These are phyloP conservation scores for Leptopilina drosophilae DNA, from an alignment of 2,888 invertebrate genomes.

Conservation along the genomic window DNA sequence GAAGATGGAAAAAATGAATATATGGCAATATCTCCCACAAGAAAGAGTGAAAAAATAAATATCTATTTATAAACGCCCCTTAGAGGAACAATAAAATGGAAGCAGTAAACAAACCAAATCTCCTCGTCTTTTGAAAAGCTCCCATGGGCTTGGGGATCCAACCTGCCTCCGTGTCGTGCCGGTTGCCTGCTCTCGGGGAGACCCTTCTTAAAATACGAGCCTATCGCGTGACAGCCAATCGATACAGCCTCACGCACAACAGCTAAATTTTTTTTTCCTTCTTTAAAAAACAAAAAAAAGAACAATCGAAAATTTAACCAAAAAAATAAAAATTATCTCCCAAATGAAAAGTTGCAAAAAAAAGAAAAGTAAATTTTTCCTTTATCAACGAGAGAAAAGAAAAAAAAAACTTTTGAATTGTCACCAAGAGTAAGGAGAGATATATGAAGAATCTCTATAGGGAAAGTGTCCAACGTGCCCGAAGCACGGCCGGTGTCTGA, in stretches of 20 bases:
- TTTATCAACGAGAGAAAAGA: too few relatives aligned
- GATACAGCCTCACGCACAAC: conserved; percentile 53
- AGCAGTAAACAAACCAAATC: conserved; percentile 27
- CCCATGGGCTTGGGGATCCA: conserved; percentile 62
- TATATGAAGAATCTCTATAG: background rate
- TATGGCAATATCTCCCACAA: background rate
- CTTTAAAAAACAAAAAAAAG: too few relatives aligned
- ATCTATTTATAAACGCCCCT: conserved; percentile 42
- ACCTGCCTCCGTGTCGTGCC: conserved; percentile 65
- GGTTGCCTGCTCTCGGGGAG: conserved; percentile 71
- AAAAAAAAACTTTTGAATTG: too few relatives aligned
- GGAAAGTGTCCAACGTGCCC: conserved; percentile 60
- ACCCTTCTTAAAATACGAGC: conserved; percentile 57
- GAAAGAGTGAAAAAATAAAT: conserved; percentile 3
- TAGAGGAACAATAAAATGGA: background rate
- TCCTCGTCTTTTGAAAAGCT: conserved; percentile 48
- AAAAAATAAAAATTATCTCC: too few relatives aligned
- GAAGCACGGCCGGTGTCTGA: conserved; percentile 72
- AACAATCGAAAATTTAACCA: too few relatives aligned
- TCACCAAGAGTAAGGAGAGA: too few relatives aligned
- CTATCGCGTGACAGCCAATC: conserved; percentile 59
- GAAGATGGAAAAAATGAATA: background rate
- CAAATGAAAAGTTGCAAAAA: too few relatives aligned
- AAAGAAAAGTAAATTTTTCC: too few relatives aligned
- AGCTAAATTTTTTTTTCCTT: background rate